phyloP scores from a whole-genome alignment of 2,113 vertebrate species.

The Ardeotis arabs region DNA sequence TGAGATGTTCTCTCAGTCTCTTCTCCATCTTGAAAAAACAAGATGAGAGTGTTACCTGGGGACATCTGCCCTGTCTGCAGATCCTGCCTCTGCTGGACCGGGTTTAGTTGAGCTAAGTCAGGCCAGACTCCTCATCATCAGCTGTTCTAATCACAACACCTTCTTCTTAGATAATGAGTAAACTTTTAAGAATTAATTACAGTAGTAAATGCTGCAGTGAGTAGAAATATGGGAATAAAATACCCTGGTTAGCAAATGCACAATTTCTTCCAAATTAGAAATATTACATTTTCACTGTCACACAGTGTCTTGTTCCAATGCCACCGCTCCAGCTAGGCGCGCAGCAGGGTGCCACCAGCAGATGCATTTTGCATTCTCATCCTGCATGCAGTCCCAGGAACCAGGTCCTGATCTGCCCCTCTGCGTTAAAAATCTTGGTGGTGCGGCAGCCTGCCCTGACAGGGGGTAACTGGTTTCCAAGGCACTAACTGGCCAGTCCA shows the following conservation, averaged over 20 bases:
- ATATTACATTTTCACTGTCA: background rate
- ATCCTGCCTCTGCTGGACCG: background rate
- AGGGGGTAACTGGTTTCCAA: background rate
- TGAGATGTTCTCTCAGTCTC: background rate
- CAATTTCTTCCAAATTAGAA: background rate
- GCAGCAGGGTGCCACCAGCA: background rate
- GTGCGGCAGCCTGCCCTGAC: background rate
- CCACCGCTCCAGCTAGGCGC: background rate
- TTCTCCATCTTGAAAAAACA: background rate
- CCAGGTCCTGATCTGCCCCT: background rate
- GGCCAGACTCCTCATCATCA: background rate
- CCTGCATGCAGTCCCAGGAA: background rate
- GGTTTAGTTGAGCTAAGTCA: background rate
- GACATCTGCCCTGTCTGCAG: background rate
- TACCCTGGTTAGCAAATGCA: background rate
- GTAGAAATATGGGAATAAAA: background rate
- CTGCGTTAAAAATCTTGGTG: background rate
- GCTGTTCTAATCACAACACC: background rate
- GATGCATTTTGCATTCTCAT: rapidly evolving
- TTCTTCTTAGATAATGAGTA: background rate
- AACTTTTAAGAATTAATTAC: background rate
- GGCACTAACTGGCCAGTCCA: background rate
- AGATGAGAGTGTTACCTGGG: background rate
- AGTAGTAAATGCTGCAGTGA: background rate
- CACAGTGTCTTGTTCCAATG: rapidly evolving